Percentiles rank a stretch among this genome's conserved stretches.
phyloP scores from a whole-genome alignment of 1,140 invertebrate genomes.

The Diploscapter pachys region DNA sequence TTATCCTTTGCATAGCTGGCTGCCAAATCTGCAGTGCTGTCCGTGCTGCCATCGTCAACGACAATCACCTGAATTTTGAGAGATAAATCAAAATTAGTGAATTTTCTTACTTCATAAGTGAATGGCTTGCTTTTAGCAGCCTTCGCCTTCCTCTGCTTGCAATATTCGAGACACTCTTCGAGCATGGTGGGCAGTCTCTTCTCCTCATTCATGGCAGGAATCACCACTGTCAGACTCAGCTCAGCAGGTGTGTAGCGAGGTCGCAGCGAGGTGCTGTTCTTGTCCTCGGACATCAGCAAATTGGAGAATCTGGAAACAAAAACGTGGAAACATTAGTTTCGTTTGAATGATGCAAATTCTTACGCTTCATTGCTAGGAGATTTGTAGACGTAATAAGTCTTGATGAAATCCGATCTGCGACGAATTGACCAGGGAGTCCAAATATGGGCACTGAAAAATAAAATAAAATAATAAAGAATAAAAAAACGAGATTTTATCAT shows the following conservation, averaged over 20 bases:
- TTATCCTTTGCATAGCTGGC: slow-evolving; percentile 29
- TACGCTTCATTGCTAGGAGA: too few species aligned
- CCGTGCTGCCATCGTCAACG: slow-evolving; percentile 55
- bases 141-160: slow-evolving; percentile 30
- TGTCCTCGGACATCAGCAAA: too few species aligned
- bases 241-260: slow-evolving; percentile 13
- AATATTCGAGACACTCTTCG: slow-evolving; percentile 42
- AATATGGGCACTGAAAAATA: too few species aligned
- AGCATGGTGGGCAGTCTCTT: slow-evolving; percentile 50
- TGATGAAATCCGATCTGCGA: too few species aligned
- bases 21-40: slow-evolving; percentile 49
- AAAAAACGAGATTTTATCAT: too few species aligned
- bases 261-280: too few species aligned
- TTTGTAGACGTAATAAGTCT: too few species aligned
- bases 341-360: too few species aligned
- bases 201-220: slow-evolving; percentile 57
- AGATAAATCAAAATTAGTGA: slow-evolving; percentile 8
- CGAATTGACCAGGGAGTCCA: too few species aligned
- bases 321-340: too few species aligned
- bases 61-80: slow-evolving; percentile 46
- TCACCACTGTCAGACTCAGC: slow-evolving; percentile 45
- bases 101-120: slow-evolving; percentile 48
- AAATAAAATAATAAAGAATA: too few species aligned
- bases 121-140: slow-evolving; percentile 32
- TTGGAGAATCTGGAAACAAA: too few species aligned